Percentiles rank a stretch among this genome's conserved stretches.
These are phyloP conservation scores for Taeniopygia guttata DNA, from an alignment of 2,797 vertebrate species.

Conservation along the genomic window DNA sequence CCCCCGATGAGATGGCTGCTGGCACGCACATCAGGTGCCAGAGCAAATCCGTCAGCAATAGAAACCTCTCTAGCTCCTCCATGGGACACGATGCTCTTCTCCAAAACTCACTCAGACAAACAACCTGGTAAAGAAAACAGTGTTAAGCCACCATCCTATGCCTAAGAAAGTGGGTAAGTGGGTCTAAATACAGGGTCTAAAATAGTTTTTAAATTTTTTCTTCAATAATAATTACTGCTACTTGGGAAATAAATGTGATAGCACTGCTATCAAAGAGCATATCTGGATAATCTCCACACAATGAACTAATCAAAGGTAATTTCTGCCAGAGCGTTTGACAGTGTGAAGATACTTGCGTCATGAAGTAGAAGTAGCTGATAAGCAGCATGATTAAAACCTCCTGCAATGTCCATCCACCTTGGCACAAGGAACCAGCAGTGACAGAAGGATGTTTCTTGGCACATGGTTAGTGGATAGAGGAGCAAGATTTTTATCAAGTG, in stretches of 20 bases:
- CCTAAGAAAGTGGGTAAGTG: not conserved
- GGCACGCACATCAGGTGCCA: not conserved
- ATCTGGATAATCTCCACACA: not conserved
- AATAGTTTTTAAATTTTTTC: not conserved
- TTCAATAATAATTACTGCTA: not conserved
- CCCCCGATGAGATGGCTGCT: not conserved
- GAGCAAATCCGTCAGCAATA: not conserved
- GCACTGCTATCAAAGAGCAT: not conserved
- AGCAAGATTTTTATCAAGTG: conserved; percentile 60
- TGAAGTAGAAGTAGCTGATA: conserved; percentile 28
- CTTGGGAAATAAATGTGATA: not conserved
- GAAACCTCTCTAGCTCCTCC: not conserved
- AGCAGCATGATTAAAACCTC: conserved; percentile 19
- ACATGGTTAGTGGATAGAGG: conserved; percentile 29
- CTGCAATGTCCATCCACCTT: not conserved
- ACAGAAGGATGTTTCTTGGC: conserved; percentile 39
- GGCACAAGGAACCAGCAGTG: not conserved
- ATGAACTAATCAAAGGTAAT: conserved; percentile 15
- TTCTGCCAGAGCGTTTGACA: conserved; percentile 1
- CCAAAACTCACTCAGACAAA: not conserved
- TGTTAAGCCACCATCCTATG: not conserved
- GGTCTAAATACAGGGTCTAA: not conserved
- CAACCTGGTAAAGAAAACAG: not conserved
- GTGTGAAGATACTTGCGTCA: not conserved
- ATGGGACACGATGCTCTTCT: not conserved